Percentiles rank a stretch among this genome's conserved stretches.
These are phyloP conservation scores for Syncerus caffer DNA, from an alignment of 2,797 vertebrate species.

Conservation along the genomic window DNA sequence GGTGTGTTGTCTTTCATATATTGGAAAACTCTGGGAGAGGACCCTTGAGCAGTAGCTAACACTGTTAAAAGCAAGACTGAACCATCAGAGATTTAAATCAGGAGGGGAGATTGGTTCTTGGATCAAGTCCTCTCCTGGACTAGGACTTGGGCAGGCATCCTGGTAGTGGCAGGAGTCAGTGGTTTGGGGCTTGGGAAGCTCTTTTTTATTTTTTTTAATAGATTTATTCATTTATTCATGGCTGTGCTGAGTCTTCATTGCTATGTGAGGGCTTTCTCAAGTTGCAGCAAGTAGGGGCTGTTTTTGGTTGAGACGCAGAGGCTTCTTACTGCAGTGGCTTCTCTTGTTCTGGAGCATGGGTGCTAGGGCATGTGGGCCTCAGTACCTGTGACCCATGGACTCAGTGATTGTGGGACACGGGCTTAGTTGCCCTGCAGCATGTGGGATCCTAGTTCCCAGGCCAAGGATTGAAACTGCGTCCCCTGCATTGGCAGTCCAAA, in stretches of 20 bases:
- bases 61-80: neutral
- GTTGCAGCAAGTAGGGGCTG: neutral
- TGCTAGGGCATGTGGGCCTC: neutral
- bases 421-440: neutral
- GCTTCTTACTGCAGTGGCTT: neutral
- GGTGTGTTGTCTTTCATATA: constrained; percentile 41
- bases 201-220: neutral
- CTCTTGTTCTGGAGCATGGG: neutral
- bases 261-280: neutral
- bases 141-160: neutral
- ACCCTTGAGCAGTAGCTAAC: neutral
- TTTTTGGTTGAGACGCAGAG: neutral
- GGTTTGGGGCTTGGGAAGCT: neutral
- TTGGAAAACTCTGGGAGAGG: neutral
- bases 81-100: neutral
- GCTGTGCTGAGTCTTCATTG: neutral
- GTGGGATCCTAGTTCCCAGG: neutral
- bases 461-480: neutral
- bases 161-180: neutral
- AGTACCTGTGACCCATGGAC: neutral
- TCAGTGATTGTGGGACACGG: neutral
- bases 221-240: neutral
- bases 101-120: neutral
- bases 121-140: neutral
- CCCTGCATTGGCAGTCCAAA: neutral